Evolutionary conservation across 37 sponge, comb jelly and placozoan species (phyloP).

Genomic region (Mnemiopsis leidyi): DNA sequence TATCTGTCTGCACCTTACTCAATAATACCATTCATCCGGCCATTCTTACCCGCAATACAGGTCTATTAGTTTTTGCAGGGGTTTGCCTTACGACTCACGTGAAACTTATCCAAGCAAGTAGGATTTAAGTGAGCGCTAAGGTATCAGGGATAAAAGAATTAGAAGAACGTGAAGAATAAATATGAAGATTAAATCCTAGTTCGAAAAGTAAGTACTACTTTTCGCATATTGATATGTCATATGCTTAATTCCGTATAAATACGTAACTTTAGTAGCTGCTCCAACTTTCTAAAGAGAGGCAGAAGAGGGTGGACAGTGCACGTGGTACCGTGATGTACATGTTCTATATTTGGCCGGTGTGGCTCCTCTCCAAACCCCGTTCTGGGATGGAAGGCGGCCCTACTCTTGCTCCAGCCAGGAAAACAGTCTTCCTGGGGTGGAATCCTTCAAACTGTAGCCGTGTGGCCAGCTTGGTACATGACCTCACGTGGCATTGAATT

Average conservation of each 20-base stretch:
- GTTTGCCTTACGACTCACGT: no score
- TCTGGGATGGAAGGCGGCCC: background rate
- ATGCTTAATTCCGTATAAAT: background rate
- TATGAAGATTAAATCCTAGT: no score
- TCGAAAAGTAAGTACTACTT: no score
- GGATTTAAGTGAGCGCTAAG: no score
- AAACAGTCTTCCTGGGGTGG: background rate
- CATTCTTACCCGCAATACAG: no score
- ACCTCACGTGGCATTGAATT: no score
- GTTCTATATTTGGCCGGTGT: background rate
- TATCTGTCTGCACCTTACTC: background rate
- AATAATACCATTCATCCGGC: background rate
- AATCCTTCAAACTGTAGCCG: background rate
- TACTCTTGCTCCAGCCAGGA: background rate
- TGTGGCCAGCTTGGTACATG: background rate
- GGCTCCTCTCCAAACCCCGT: background rate
- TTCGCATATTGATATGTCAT: no score
- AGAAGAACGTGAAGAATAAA: no score
- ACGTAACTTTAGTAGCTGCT: background rate
- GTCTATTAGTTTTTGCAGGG: no score
- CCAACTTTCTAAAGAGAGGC: no score
- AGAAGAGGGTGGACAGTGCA: background rate
- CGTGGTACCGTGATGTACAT: background rate
- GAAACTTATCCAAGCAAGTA: no score
- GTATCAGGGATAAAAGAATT: no score